Conservation (phyloP, 2,888 invertebrate species). For the Tachina lurida region DNA sequence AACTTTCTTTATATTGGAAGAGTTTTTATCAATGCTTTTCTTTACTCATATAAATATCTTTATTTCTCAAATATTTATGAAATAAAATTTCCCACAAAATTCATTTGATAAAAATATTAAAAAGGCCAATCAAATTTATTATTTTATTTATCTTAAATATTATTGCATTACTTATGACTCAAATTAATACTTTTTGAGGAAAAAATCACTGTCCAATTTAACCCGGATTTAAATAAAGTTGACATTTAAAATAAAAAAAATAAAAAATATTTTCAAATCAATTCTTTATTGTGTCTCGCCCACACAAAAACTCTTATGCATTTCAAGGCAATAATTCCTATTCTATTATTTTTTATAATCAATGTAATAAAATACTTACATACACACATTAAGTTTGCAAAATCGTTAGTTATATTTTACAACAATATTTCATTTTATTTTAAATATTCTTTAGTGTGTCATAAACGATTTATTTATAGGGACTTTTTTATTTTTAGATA, state of each 20-base stretch:
- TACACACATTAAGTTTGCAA: not conserved
- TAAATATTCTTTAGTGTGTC: constrained; percentile 33
- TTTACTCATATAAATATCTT: too few relatives aligned
- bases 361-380: not conserved
- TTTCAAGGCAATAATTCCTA: constrained; percentile 27
- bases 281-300: not conserved
- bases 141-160: not conserved
- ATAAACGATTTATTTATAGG: constrained; percentile 53
- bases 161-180: not conserved
- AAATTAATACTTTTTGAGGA: not conserved
- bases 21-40: too few relatives aligned
- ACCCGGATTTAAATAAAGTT: not conserved
- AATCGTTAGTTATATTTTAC: constrained; percentile 12
- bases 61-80: too few relatives aligned
- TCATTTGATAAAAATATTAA: too few relatives aligned
- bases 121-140: not conserved
- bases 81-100: too few relatives aligned
- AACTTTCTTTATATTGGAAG: too few relatives aligned
- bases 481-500: constrained; percentile 22
- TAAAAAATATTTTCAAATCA: constrained; percentile 10
- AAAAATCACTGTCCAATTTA: not conserved
- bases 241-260: not conserved
- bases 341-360: constrained; percentile 22
- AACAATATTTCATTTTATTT: constrained; percentile 16
- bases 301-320: not conserved